Evolutionary conservation across 2,113 vertebrate species (phyloP), one percentile per base, ranked within the genome.

Genomic region (Aegithalos caudatus): DNA sequence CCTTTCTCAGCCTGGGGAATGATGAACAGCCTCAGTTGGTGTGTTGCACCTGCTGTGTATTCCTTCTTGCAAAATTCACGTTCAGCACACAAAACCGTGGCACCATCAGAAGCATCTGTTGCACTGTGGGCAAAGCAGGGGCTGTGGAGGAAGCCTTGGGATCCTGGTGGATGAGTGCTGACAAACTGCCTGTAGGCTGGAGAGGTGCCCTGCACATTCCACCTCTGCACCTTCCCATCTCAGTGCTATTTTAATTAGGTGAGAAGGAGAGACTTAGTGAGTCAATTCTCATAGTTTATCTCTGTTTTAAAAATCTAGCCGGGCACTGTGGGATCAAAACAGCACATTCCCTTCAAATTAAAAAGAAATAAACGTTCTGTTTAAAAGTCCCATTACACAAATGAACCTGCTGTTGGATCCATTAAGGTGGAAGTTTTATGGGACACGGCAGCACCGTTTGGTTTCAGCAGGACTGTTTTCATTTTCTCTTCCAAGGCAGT

Each of bases 301-400:
- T 95, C 86, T 60, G 64, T 81, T 97, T 96, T 96, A 94, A 91
- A 94, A 92, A 86, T 70, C 93, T 28, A 90, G 73, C 94, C 14
- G 18, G 80, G 81, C 95, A 80, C 91, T n/a, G 35, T 84, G 94
- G 95, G 96, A 97, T 96, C 89, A 93, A 88, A 88, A 82, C 31
- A 93, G 91, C 90, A 91, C 87, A 67, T 96, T 96, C 78, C 89
- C 60, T 92, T 96, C 93, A 94, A 96, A 97, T 97, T 97, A 97
- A 97, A 96, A 96, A 86, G 94, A 96, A 96, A 96, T 97, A 97
- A 97, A 90, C 5, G 18, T 84, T 88, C 89, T 97, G 91, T 94
- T 97, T 97, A 92, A 85, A 86, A 95, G 94, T 85, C 92, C 92
- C 95, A 92, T 96, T 86, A 62, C 93, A 86, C 73, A 88, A 91